Evolutionary conservation across 37 sponge, comb jelly and placozoan species (phyloP).

Genomic region (Hexactinellida sp.): DNA sequence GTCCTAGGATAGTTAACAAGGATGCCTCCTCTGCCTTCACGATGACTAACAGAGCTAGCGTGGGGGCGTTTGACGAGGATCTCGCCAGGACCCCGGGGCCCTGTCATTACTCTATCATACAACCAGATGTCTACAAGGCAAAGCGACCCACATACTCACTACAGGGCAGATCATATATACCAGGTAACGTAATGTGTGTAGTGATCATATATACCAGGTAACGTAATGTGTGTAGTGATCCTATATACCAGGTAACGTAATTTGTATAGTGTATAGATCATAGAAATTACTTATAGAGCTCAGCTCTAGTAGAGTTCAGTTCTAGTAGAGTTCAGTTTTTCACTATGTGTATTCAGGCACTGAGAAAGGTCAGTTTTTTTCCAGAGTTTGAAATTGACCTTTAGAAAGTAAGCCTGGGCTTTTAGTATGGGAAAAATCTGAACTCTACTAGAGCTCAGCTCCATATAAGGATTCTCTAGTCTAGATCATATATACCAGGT

Average conservation of each 20-base stretch:
- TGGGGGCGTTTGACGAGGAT: constrained; percentile 83
- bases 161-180: constrained; percentile 64
- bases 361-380: too few species aligned
- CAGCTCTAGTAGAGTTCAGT: too few species aligned
- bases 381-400: too few species aligned
- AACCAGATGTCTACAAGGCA: constrained; percentile 27
- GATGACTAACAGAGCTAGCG: constrained; percentile 56
- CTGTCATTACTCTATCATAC: constrained; percentile 55
- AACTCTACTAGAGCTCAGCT: too few species aligned
- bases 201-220: constrained; percentile 67
- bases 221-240: constrained; percentile 37
- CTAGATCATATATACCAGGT: constrained; percentile 66
- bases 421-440: too few species aligned
- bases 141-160: constrained; percentile 84
- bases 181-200: constrained; percentile 42
- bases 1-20: constrained; percentile 66
- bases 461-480: too few species aligned
- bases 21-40: constrained; percentile 64
- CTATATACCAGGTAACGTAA: constrained; percentile 63
- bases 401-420: too few species aligned
- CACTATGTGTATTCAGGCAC: too few species aligned
- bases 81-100: constrained; percentile 95
- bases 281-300: too few species aligned
- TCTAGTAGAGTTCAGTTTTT: too few species aligned
- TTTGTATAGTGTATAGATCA: too few species aligned